Conservation (phyloP, 2,113 vertebrate species). For the Platysteira castanea region DNA sequence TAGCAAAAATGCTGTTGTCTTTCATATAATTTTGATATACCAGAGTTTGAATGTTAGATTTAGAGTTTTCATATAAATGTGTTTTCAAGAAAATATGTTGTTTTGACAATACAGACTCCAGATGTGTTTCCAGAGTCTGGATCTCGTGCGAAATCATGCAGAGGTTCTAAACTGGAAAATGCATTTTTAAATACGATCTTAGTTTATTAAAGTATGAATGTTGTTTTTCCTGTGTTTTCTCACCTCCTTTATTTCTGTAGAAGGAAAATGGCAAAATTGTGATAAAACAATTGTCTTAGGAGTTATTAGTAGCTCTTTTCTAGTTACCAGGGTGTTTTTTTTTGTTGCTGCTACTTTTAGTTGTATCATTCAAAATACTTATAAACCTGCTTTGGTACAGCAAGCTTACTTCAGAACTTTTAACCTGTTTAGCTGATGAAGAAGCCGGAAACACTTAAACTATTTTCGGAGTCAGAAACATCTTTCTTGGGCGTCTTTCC, state of each 20-base stretch:
- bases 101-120: background rate
- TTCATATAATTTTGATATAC: background rate
- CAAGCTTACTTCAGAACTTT: background rate
- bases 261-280: background rate
- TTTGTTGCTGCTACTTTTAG: background rate
- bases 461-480: background rate
- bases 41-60: background rate
- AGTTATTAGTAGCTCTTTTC: background rate
- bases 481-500: background rate
- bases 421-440: background rate
- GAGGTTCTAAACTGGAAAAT: background rate
- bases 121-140: background rate
- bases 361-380: background rate
- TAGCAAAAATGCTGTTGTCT: background rate
- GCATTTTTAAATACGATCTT: background rate
- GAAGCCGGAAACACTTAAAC: background rate
- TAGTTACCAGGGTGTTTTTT: rapidly evolving
- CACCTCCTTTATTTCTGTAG: background rate
- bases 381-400: background rate
- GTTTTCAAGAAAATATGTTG: background rate
- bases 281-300: background rate
- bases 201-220: background rate
- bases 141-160: background rate
- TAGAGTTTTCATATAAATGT: background rate
- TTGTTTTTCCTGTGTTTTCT: background rate